Percentiles rank a stretch among this genome's conserved stretches.
These are phyloP conservation scores for Anguilla japonica DNA, from an alignment of 2,113 vertebrate species.

Conservation along the genomic window DNA sequence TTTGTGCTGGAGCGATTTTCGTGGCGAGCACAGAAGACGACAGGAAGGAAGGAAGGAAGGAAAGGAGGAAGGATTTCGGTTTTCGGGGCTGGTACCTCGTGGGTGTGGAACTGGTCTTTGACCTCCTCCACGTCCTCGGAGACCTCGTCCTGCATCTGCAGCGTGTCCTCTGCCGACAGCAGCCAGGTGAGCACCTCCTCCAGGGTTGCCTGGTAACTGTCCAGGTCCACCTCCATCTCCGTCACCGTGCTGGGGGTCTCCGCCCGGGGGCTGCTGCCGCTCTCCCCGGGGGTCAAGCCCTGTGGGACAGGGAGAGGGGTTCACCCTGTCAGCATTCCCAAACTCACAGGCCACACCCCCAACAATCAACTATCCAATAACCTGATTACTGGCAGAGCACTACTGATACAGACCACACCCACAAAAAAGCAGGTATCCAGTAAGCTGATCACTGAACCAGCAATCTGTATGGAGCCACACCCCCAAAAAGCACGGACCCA, in stretches of 20 bases:
- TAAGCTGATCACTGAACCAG: not conserved
- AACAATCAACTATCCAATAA: not conserved
- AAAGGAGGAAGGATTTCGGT: not conserved
- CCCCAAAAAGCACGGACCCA: not conserved
- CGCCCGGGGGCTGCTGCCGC: slow-evolving; percentile 61
- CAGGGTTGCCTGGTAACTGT: slow-evolving; percentile 88
- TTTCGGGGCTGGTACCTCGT: slow-evolving; percentile 76
- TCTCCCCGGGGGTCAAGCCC: slow-evolving; percentile 58
- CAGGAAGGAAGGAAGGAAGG: not conserved
- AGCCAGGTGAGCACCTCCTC: slow-evolving; percentile 98
- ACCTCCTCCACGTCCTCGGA: slow-evolving; percentile 94
- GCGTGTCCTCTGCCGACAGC: slow-evolving; percentile 86
- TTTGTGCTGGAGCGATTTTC: not conserved
- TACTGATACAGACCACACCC: not conserved
- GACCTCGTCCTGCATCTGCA: slow-evolving; percentile 88
- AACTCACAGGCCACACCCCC: not conserved
- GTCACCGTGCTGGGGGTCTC: slow-evolving; percentile 76
- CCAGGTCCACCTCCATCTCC: slow-evolving; percentile 84
- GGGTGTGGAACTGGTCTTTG: slow-evolving; percentile 94
- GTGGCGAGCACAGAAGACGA: not conserved
- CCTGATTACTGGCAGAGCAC: not conserved
- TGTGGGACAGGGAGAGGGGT: not conserved
- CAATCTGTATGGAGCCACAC: not conserved
- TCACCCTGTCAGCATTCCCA: not conserved
- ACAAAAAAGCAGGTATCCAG: not conserved